phyloP scores from a whole-genome alignment of 2,888 invertebrate genomes.

The Thereva unica region DNA sequence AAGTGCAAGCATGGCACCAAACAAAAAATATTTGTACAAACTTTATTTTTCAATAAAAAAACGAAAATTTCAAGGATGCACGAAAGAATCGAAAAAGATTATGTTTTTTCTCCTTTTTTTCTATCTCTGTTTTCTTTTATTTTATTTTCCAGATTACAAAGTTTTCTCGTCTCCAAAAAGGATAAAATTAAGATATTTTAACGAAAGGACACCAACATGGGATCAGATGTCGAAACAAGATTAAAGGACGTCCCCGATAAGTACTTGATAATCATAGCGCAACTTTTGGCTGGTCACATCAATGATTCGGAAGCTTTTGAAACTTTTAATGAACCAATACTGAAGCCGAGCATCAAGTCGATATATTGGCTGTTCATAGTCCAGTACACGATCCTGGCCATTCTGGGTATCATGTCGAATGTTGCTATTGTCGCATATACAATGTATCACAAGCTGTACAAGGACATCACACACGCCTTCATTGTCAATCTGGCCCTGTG shows the following conservation, averaged over 20 bases:
- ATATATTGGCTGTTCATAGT: slow-evolving; percentile 67
- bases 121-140: no score
- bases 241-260: slow-evolving; percentile 54
- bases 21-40: no score
- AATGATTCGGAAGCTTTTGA: slow-evolving; percentile 53
- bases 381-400: slow-evolving; percentile 64
- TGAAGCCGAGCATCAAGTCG: slow-evolving; percentile 62
- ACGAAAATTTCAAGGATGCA: no score
- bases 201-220: slow-evolving; percentile 30
- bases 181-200: no score
- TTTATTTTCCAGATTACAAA: no score
- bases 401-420: slow-evolving; percentile 65
- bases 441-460: slow-evolving; percentile 61
- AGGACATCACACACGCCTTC: slow-evolving; percentile 68
- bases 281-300: slow-evolving; percentile 51
- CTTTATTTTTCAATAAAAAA: no score
- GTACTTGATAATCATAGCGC: slow-evolving; percentile 53
- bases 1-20: no score
- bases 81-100: no score
- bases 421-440: slow-evolving; percentile 64
- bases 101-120: no score
- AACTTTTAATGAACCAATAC: slow-evolving; percentile 64
- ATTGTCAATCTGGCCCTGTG: slow-evolving; percentile 69
- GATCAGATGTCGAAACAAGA: slow-evolving; percentile 46
- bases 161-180: no score